Percentiles rank a stretch among this genome's conserved stretches.
These are phyloP conservation scores for Heliconius sara DNA, from an alignment of 2,888 invertebrate species.

Conservation along the genomic window DNA sequence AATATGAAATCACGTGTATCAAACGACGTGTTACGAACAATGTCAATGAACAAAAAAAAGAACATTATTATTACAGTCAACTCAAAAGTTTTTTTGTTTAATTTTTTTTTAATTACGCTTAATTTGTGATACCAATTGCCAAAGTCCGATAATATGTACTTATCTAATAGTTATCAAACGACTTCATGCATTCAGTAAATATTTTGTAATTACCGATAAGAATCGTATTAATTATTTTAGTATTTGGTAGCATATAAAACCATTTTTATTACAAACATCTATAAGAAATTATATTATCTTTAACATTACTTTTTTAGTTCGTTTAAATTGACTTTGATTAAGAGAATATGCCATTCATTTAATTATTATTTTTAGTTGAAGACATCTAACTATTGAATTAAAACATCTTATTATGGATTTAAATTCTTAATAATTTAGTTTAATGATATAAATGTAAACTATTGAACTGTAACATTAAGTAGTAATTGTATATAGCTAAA, in stretches of 20 bases:
- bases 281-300: not conserved
- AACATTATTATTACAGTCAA: not conserved
- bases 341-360: not conserved
- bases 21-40: not conserved
- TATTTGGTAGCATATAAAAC: not conserved
- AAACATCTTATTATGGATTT: not conserved
- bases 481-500: not conserved
- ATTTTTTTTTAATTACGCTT: not conserved
- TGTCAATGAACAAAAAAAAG: not conserved
- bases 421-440: not conserved
- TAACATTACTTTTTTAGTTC: not conserved
- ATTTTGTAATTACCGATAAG: not conserved
- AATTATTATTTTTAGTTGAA: not conserved
- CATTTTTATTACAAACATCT: not conserved
- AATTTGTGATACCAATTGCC: not conserved
- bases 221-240: not conserved
- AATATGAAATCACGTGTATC: not conserved
- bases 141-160: not conserved
- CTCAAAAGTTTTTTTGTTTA: not conserved
- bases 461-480: conserved; percentile 3
- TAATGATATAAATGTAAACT: not conserved
- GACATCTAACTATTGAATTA: not conserved
- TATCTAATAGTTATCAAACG: no score
- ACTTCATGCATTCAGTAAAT: not conserved
- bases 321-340: conserved; percentile 19